Base-by-base conservation (phyloP, 1,140 invertebrate genomes). In the Habropoda laboriosa region DNA sequence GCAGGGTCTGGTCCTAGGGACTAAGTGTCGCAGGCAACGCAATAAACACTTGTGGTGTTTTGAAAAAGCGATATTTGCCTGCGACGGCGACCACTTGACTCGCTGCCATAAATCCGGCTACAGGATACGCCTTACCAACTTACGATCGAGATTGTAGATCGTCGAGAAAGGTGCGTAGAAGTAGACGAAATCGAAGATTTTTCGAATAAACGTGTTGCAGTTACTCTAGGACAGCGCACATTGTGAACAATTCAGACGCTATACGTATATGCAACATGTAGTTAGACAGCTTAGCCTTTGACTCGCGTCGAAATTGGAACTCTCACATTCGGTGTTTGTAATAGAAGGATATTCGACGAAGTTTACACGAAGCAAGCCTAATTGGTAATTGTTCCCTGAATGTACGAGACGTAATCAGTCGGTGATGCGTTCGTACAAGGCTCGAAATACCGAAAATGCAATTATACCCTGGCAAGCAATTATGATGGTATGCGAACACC, bases 381-480 rank as follows among this genome's bases (percentile, higher is more conserved):
- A 70, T 70, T 51, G 53, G 40, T 61, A 60, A 78, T 78, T 30
- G 38, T 71, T 42, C 67, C n/a, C 58, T 38, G 2, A 13, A 55
- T 32, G 21, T 5, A 8, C 47, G 68, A 55, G 32, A 68, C 30
- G 58, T 45, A 55, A 79, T 72, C 45, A 61, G 32, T n/a, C 38
- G 27, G 24, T 53, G 45, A 35, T 42, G 45, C 21, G 32, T 53
- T 42, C 68, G n/a, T 47, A 13, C 21, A 2, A 8, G 21, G 10
- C 24, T 72, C 13, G 13, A 27, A 38, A 45, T 30, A n/a, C 38
- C 61, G 76, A 55, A 74, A 83, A 83, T 21, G 45, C 64, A 79
- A 83, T 84, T 84, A 70, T 24, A 35, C 21, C 51, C 16, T 40
- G n/a, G 38, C 40, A 16, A 61, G 47, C 30, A 77, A 66, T 86